phyloP scores from a whole-genome alignment of 92 coral and sea anemone genomes.

The Phymanthus crucifer region DNA sequence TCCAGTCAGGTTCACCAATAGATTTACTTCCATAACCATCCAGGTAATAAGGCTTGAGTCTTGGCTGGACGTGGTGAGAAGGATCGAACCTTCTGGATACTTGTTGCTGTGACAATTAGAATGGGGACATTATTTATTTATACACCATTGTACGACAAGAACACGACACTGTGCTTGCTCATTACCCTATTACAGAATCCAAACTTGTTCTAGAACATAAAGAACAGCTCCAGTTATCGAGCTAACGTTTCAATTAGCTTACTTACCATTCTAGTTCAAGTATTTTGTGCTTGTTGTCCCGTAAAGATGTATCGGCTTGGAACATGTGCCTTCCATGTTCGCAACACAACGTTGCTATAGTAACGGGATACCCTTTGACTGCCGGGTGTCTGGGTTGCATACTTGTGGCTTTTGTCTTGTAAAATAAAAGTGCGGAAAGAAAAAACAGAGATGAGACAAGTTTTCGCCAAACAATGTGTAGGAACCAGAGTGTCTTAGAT shows the following conservation, averaged over 20 bases:
- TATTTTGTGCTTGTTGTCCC: neutral
- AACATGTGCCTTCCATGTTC: neutral
- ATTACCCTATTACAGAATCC: neutral
- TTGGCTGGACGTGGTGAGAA: constrained; percentile 32
- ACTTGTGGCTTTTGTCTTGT: neutral
- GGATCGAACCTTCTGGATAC: constrained; percentile 27
- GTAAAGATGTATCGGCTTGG: neutral
- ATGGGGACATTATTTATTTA: constrained; percentile 7
- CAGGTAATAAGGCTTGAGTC: constrained; percentile 63
- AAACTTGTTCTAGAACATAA: neutral
- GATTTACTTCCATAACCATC: constrained; percentile 84
- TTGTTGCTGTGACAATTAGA: constrained; percentile 9
- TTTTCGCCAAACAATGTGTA: neutral
- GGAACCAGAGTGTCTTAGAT: neutral
- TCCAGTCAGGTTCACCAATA: constrained; percentile 94
- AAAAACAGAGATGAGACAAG: neutral
- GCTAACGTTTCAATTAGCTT: neutral
- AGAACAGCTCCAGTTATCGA: neutral
- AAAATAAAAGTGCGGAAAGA: too few species aligned
- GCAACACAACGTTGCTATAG: constrained; percentile 8
- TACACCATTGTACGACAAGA: neutral
- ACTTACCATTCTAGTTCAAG: constrained; percentile 1
- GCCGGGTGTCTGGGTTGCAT: neutral
- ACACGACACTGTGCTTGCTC: neutral
- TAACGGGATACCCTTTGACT: neutral